Evolutionary conservation across 2,888 invertebrate species (phyloP).

Genomic region (Drosophila bunnanda): DNA sequence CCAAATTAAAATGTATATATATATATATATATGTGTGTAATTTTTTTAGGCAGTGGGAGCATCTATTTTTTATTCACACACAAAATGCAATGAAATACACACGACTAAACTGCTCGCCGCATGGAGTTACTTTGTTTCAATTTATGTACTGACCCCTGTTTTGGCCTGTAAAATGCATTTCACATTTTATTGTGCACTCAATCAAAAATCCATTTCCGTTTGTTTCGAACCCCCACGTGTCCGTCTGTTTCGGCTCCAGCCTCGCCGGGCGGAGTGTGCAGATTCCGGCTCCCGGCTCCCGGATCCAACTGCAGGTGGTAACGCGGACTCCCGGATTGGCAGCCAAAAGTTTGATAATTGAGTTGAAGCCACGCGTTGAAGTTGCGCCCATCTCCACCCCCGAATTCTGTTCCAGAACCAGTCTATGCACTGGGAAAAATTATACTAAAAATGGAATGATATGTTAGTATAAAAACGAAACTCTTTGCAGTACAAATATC

Average conservation of each 20-base stretch:
- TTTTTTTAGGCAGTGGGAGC: neutral
- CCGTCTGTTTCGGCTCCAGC: conserved; percentile 19
- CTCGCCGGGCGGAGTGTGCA: conserved; percentile 30
- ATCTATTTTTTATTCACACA: conserved; percentile 19
- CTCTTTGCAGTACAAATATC: neutral
- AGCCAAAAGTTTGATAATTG: conserved; percentile 76
- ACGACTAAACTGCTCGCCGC: conserved; percentile 56
- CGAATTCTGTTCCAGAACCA: no score
- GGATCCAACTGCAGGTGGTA: conserved; percentile 22
- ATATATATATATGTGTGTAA: neutral
- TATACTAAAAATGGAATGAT: neutral
- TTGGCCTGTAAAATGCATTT: conserved; percentile 76
- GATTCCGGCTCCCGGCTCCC: conserved; percentile 8
- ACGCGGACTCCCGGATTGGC: conserved; percentile 51
- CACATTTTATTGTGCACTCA: conserved; percentile 79
- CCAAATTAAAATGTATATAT: conserved; percentile 64
- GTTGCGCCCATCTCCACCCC: conserved; percentile 39
- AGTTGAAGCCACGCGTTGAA: conserved; percentile 68
- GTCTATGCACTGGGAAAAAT: conserved; percentile 1
- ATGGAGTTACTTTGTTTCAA: conserved; percentile 36
- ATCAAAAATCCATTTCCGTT: conserved; percentile 79
- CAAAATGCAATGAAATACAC: conserved; percentile 42
- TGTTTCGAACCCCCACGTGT: conserved; percentile 56
- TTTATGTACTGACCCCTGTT: conserved; percentile 37
- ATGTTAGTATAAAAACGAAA: neutral